These are phyloP conservation scores for Nasonia oneida DNA, from an alignment of 2,888 invertebrate genomes.

Conservation along the genomic window DNA sequence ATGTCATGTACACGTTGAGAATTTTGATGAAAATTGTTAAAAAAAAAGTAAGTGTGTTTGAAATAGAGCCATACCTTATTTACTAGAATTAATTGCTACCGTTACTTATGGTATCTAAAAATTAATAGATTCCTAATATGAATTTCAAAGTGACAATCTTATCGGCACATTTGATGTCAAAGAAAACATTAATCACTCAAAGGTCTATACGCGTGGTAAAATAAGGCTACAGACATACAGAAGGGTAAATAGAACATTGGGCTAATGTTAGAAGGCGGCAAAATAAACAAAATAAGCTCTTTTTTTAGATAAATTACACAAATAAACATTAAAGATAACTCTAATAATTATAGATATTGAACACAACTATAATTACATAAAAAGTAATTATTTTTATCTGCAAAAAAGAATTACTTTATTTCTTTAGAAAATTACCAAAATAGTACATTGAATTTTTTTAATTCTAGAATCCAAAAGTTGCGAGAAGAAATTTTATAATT, in stretches of 20 bases:
- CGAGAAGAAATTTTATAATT: no score
- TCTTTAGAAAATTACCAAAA: no score
- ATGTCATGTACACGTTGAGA: not conserved
- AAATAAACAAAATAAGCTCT: conserved; percentile 14
- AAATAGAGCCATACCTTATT: no score
- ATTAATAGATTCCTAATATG: not conserved
- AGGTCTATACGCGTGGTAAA: conserved; percentile 22
- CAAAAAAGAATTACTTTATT: no score
- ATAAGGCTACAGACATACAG: not conserved
- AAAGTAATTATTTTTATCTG: no score
- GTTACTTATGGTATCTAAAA: not conserved
- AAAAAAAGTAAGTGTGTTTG: not conserved
- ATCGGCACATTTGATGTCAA: not conserved
- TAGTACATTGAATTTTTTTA: no score
- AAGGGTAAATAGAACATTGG: conserved; percentile 37
- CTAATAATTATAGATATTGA: not conserved
- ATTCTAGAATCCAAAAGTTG: no score
- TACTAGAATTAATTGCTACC: not conserved
- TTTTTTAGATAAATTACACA: not conserved
- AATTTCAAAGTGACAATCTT: conserved; percentile 21
- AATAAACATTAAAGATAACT: not conserved
- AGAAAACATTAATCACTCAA: conserved; percentile 51
- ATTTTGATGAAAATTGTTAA: not conserved
- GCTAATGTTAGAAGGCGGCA: not conserved
- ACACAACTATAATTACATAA: no score